Base-by-base conservation (phyloP, 2,113 vertebrate species). In the Chelonoidis abingdonii region DNA sequence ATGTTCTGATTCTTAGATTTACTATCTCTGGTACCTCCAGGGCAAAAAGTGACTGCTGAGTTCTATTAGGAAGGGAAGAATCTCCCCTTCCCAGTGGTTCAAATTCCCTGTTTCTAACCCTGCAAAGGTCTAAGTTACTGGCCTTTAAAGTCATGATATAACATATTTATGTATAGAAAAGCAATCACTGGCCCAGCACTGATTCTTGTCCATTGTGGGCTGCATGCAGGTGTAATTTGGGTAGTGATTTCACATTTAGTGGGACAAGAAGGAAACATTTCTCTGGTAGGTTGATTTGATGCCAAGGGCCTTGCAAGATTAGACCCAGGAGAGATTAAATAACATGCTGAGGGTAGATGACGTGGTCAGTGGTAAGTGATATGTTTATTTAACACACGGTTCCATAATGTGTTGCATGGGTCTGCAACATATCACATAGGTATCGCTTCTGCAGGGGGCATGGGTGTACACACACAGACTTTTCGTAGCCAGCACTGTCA, bases 161-260 rank as follows among this genome's bases (percentile, higher is more conserved):
- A 24, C n/a, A 12, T 76, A 27, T 76, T 76, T 47, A 76, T 76
- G 41, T 44, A 12, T 27, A 76, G 41, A 76, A 76, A 21, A 49
- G 53, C 25, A 76, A 2, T 69, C 53, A 25, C 25, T 83, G 57
- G 21, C 81, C 5, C 4, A 78, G 6, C 0, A 0, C 24, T 8
- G 44, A 22, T 25, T 80, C 52, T 35, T 25, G 38, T 41, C 75
- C 41, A 24, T 86, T 83, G 35, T 72, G 53, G 35, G 17, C 3
- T 11, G 75, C 69, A 17, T 83, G 1, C 57, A 84, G 52, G 17
- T 75, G 6, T 54, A 86, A 91, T 57, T 44, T 85, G 85, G 94
- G 12, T 17, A 84, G 88, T 10, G 21, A 11, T 62, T 72, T 85
- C 54, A 8, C 53, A 89, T 92, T 59, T 52, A 50, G 3, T 35